Evolutionary conservation across 2,888 invertebrate genomes (phyloP), one percentile per base, ranked within the genome.

Genomic region (Lydus trimaculatus): DNA sequence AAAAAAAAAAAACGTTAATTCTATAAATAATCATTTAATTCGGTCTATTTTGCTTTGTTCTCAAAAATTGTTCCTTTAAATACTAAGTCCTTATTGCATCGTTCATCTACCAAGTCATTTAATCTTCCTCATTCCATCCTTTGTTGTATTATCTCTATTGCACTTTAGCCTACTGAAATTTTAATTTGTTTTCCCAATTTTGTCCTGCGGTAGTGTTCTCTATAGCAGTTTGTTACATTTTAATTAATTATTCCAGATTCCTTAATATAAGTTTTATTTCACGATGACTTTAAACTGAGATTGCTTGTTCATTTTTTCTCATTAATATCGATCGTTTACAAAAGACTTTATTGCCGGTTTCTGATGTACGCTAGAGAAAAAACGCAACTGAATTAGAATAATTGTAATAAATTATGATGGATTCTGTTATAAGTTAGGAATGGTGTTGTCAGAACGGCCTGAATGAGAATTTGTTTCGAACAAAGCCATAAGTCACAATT

Each of bases 11-110:
- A 3, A 72, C 72, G 73, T 78, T 75, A 75, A 77, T 78, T 76
- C 68, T 72, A 75, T 39, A 59, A 59, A 64, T 75, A 73, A 28
- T 4, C 73, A 75, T 72, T 76, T 78, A 80, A 79, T 78, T 79
- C 75, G 72, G 67, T 76, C 74, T 72, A 75, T 78, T 77, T 76
- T 75, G 69, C 74, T 75, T 74, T 74, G 72, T 76, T 72, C 76
- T 73, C 72, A 78, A 78, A 56, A 80, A 79, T 79, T 79, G 80
- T 81, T 80, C 80, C 79, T 77, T 78, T 81, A 79, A 80, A 79
- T 77, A 77, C 78, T 79, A 75, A 78, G 74, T 78, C 79, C 79
- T 78, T 80, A 79, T 71, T 71, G 71, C 71, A 68, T 68, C 71
- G 70, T 71, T 71, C 67, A 61, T 67, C 52, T 65, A 59, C 31